These are phyloP conservation scores for Ophioninae sp. DNA, from an alignment of 2,888 invertebrate species.

Conservation along the genomic window DNA sequence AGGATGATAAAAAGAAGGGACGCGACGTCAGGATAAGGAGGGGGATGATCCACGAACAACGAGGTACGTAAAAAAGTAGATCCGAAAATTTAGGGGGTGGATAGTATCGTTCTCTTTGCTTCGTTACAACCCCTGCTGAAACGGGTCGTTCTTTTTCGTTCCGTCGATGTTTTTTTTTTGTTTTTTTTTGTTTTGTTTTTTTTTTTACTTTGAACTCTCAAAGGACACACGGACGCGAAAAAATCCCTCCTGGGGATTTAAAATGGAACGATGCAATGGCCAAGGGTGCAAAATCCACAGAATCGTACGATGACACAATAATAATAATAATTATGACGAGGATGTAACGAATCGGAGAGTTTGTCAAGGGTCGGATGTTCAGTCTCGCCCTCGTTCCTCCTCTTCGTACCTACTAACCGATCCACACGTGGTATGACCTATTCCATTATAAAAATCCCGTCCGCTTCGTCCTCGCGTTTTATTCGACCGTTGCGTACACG, in stretches of 20 bases:
- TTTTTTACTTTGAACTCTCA: slow-evolving; percentile 37
- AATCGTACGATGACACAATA: slow-evolving; percentile 36
- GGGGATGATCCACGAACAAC: background rate
- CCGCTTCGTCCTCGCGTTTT: slow-evolving; percentile 20
- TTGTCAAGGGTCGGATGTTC: slow-evolving; percentile 12
- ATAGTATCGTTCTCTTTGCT: slow-evolving; percentile 36
- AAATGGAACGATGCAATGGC: slow-evolving; percentile 21
- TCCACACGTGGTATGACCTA: slow-evolving; percentile 56
- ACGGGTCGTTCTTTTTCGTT: background rate
- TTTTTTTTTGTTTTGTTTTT: too few species aligned
- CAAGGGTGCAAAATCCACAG: slow-evolving; percentile 35
- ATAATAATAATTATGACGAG: slow-evolving; percentile 29
- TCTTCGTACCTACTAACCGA: slow-evolving; percentile 58
- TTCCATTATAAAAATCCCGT: slow-evolving; percentile 55
- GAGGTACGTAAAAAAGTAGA: background rate
- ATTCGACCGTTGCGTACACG: slow-evolving; percentile 24
- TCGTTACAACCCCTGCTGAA: slow-evolving; percentile 13
- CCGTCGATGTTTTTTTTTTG: slow-evolving; percentile 1
- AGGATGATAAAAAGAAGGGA: background rate
- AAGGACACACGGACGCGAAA: slow-evolving; percentile 18
- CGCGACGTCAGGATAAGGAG: background rate
- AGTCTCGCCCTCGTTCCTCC: slow-evolving; percentile 43
- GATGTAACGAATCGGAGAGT: slow-evolving; percentile 12
- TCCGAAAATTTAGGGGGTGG: slow-evolving; percentile 27
- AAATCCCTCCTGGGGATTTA: slow-evolving; percentile 24